Conservation (phyloP, 2,888 invertebrate species). For the Erebia palarica region DNA sequence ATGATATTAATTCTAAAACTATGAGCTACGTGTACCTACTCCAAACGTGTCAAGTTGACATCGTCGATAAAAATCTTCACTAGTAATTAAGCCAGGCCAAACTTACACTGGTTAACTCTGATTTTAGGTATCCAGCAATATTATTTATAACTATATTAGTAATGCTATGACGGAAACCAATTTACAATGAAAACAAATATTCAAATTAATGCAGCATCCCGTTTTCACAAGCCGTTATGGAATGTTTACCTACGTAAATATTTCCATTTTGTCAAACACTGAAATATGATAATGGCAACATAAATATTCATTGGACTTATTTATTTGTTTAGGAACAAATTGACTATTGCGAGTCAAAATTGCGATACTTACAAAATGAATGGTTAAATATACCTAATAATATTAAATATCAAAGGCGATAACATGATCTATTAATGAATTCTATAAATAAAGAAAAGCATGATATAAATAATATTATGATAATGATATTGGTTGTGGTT, state of each 20-base stretch:
- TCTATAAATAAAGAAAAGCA: no score
- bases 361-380: not conserved
- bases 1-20: no score
- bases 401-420: no score
- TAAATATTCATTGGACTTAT: slow-evolving; percentile 34
- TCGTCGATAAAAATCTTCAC: not conserved
- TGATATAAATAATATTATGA: no score
- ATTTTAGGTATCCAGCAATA: slow-evolving; percentile 2
- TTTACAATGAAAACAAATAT: slow-evolving; percentile 30
- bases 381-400: not conserved
- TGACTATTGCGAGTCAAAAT: not conserved
- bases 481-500: no score
- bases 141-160: slow-evolving; percentile 10
- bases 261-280: slow-evolving; percentile 33
- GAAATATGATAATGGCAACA: slow-evolving; percentile 29
- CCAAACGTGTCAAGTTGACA: no score
- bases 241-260: slow-evolving; percentile 30
- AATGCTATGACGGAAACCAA: slow-evolving; percentile 22
- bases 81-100: not conserved
- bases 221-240: slow-evolving; percentile 29
- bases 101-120: not conserved
- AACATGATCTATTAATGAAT: no score
- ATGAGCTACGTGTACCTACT: no score
- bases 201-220: slow-evolving; percentile 30
- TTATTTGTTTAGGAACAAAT: slow-evolving; percentile 26